phyloP scores from a whole-genome alignment of 2,888 invertebrate species.

The Laspeyria flexula region DNA sequence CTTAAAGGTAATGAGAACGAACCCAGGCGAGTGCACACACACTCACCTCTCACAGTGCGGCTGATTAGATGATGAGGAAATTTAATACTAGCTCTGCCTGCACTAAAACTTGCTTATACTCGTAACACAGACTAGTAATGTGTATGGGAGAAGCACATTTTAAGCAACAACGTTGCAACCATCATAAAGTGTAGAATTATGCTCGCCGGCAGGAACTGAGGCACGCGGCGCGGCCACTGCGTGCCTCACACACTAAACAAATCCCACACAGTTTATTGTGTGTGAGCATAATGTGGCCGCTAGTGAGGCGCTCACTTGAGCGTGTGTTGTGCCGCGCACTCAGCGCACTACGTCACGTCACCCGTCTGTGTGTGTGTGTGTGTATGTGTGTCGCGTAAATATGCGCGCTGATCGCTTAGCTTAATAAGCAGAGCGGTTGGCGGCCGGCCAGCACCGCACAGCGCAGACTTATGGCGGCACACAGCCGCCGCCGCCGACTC shows the following conservation, averaged over 20 bases:
- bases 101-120: slow-evolving; percentile 15
- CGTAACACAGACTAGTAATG: slow-evolving; percentile 8
- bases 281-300: slow-evolving; percentile 3
- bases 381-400: slow-evolving; percentile 35
- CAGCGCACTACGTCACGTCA: slow-evolving; percentile 15
- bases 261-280: slow-evolving; percentile 6
- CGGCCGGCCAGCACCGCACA: slow-evolving; percentile 23
- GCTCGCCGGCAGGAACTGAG: slow-evolving; percentile 13
- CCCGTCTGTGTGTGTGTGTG: slow-evolving; percentile 4
- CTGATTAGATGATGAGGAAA: slow-evolving; percentile 25
- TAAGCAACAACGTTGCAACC: slow-evolving; percentile 35
- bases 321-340: slow-evolving; percentile 19
- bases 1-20: slow-evolving; percentile 2
- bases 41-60: slow-evolving; percentile 1
- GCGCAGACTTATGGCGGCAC: slow-evolving; percentile 52
- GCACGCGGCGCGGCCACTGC: slow-evolving; percentile 2
- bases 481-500: slow-evolving; percentile 52
- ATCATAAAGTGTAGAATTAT: slow-evolving; percentile 39
- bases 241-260: slow-evolving; percentile 5
- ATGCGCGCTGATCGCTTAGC: slow-evolving; percentile 57
- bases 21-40: too few species aligned
- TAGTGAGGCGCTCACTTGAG: slow-evolving; percentile 3
- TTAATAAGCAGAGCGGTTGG: slow-evolving; percentile 59
- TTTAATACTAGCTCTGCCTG: slow-evolving; percentile 22
- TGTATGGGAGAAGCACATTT: slow-evolving; percentile 8